Conservation (phyloP, 1,140 invertebrate species). For the Phenacoccus solenopsis region DNA sequence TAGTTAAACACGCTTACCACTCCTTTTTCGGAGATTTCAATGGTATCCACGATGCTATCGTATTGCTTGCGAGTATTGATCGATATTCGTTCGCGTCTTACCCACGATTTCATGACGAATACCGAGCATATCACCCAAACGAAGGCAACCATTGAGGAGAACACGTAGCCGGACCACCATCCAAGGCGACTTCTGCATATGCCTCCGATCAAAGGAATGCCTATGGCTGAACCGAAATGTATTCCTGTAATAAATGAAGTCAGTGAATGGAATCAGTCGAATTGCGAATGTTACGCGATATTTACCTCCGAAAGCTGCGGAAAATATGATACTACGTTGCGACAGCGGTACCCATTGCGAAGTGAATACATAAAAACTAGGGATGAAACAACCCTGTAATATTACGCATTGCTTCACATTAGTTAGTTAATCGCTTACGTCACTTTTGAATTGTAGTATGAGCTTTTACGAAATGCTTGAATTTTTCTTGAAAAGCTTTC, state of each 20-base stretch:
- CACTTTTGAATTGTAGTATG: too few species aligned
- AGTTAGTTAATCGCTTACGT: too few species aligned
- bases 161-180: not conserved
- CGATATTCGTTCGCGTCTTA: not conserved
- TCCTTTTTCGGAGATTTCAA: not conserved
- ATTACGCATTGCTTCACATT: too few species aligned
- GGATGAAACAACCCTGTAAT: constrained; percentile 1
- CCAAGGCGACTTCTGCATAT: not conserved
- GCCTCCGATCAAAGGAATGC: not conserved
- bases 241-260: not conserved
- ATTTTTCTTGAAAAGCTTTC: too few species aligned
- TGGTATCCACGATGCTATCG: not conserved
- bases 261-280: too few species aligned
- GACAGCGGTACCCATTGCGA: not conserved
- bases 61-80: not conserved
- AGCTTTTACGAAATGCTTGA: not conserved
- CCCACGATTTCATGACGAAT: not conserved
- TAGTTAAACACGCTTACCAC: constrained; percentile 1
- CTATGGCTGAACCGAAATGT: not conserved
- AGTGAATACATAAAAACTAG: constrained; percentile 7
- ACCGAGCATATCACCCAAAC: not conserved
- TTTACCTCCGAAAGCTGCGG: constrained; percentile 1
- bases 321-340: not conserved
- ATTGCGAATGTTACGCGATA: too few species aligned
- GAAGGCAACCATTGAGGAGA: not conserved